A percentile compares a stretch with the other conserved stretches of the same genome.
Evolutionary conservation across 2,797 vertebrate species (phyloP).

Genomic region (Peromyscus attwateri): DNA sequence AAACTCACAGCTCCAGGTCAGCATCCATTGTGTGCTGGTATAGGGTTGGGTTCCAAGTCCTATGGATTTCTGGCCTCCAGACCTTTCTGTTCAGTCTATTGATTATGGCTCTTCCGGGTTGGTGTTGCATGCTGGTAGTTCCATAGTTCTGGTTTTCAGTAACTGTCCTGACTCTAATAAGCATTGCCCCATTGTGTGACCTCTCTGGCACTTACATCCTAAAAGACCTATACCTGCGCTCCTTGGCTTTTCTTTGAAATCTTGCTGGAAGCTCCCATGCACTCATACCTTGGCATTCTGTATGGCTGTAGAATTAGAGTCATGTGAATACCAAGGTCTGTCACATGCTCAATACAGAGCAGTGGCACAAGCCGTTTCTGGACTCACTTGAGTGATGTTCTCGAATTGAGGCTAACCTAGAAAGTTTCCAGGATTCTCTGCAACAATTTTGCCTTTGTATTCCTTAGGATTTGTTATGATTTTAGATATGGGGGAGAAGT

Average conservation of each 20-base stretch:
- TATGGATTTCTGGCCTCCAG: not conserved
- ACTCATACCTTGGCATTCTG: not conserved
- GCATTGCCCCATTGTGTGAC: not conserved
- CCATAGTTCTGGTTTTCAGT: not conserved
- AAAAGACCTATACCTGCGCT: not conserved
- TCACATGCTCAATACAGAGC: not conserved
- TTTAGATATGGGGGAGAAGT: not conserved
- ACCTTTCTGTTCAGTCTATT: not conserved
- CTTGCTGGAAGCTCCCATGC: not conserved
- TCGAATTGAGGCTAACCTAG: not conserved
- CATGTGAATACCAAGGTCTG: not conserved
- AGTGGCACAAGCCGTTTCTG: not conserved
- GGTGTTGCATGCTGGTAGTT: not conserved
- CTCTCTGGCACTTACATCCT: not conserved
- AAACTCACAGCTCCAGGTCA: not conserved
- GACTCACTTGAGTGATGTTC: not conserved
- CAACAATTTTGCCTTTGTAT: not conserved
- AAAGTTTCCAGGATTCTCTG: not conserved
- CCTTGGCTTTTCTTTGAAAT: not conserved
- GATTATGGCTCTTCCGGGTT: not conserved
- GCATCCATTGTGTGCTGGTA: not conserved
- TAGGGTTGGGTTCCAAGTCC: not conserved
- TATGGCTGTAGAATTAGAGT: not conserved
- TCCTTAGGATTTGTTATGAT: not conserved
- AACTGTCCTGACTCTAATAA: not conserved